phyloP scores from a whole-genome alignment of 2,888 invertebrate genomes.

The Hirtodrosophila trivittata region DNA sequence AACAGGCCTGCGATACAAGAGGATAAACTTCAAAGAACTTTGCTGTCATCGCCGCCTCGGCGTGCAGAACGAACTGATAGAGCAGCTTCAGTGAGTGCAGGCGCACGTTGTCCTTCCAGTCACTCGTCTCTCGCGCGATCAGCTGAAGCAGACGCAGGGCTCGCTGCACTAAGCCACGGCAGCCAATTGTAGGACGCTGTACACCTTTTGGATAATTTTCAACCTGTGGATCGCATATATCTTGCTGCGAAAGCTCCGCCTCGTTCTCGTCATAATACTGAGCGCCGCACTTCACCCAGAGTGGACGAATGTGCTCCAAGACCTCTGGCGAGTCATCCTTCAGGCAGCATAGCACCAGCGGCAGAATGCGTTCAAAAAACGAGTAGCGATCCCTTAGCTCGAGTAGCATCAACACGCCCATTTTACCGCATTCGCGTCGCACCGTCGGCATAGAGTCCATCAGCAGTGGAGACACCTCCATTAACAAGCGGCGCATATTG shows the following conservation, averaged over 20 bases:
- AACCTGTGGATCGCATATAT: slow-evolving; percentile 88
- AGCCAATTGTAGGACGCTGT: slow-evolving; percentile 93
- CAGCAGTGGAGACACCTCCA: slow-evolving; percentile 92
- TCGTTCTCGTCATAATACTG: slow-evolving; percentile 94
- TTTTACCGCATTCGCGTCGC: slow-evolving; percentile 89
- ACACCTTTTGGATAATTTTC: slow-evolving; percentile 90
- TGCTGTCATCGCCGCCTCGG: slow-evolving; percentile 81
- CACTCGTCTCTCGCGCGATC: slow-evolving; percentile 79
- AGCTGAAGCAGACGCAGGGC: slow-evolving; percentile 84
- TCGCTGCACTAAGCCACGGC: slow-evolving; percentile 90
- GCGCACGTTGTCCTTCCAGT: slow-evolving; percentile 84
- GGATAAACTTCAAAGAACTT: slow-evolving; percentile 82
- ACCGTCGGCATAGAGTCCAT: slow-evolving; percentile 94
- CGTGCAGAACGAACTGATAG: slow-evolving; percentile 83
- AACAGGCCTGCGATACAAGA: slow-evolving; percentile 79
- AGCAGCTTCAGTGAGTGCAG: slow-evolving; percentile 82
- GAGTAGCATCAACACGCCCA: slow-evolving; percentile 91
- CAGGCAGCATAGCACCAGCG: slow-evolving; percentile 92
- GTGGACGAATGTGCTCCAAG: slow-evolving; percentile 86
- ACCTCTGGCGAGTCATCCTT: slow-evolving; percentile 92
- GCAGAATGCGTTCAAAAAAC: slow-evolving; percentile 93
- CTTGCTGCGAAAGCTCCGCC: slow-evolving; percentile 92
- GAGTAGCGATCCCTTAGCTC: slow-evolving; percentile 94
- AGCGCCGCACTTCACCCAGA: slow-evolving; percentile 90
- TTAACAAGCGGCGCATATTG: slow-evolving; percentile 89